Conservation (phyloP, 2,888 invertebrate genomes). For the Cosmorhoe ocellata region DNA sequence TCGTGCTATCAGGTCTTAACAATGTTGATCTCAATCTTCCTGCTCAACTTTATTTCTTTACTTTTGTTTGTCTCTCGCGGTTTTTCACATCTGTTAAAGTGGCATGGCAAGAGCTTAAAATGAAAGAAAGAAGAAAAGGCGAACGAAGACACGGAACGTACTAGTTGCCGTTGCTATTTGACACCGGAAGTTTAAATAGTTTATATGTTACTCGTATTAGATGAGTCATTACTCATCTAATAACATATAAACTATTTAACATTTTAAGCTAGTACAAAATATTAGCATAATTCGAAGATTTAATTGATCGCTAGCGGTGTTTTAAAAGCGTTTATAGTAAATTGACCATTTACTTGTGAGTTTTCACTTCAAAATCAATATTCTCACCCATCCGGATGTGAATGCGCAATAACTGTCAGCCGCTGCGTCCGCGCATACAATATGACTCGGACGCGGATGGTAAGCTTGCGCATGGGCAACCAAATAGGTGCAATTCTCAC, state of each 20-base stretch:
- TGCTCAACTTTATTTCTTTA: background rate
- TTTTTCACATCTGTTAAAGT: background rate
- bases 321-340: background rate
- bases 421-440: slow-evolving; percentile 51
- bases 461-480: slow-evolving; percentile 33
- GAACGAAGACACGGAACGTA: too few species aligned
- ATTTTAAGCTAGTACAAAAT: too few species aligned
- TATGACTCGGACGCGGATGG: slow-evolving; percentile 47
- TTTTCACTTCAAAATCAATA: slow-evolving; percentile 25
- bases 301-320: background rate
- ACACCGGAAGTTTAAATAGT: too few species aligned
- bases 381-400: slow-evolving; percentile 46
- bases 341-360: background rate
- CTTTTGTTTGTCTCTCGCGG: background rate
- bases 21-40: slow-evolving; percentile 21
- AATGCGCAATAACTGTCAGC: slow-evolving; percentile 55
- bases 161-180: too few species aligned
- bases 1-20: slow-evolving; percentile 28
- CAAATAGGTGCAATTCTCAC: slow-evolving; percentile 61
- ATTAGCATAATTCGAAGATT: background rate
- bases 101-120: too few species aligned
- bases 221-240: too few species aligned
- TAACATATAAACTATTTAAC: too few species aligned
- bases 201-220: too few species aligned
- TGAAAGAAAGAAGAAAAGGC: too few species aligned